Base-by-base conservation (phyloP, 2,113 vertebrate species). In the Daphoenositta chrysoptera region DNA sequence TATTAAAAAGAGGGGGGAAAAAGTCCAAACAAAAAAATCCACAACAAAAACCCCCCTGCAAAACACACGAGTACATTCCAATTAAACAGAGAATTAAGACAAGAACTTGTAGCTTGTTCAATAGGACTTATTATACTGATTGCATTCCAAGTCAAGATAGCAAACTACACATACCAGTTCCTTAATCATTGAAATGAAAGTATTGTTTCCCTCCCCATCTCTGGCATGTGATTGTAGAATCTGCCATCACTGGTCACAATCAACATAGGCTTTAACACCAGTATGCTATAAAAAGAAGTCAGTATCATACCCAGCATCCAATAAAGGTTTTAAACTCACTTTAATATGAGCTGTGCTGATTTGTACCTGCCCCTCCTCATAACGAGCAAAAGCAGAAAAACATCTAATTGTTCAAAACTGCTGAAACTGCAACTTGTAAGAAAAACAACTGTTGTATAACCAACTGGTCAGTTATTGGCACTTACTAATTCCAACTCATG, bases 391-490 rank as follows among this genome's bases (percentile, higher is more conserved):
- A 82, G 65, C 56, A 93, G 84, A 85, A 76, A 91, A 89, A 18
- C 7, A 81, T 20, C 7, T 47, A 71, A 82, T 84, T 79, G 44
- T 87, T 89, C 28, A 64, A 81, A 93, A 87, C 14, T 84, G 91
- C 83, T 90, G 72, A 81, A 87, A 76, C 44, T 4, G 33, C 83
- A 94, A 24, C 35, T 73, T 42, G 16, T 63, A 78, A 58, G 47
- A 73, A 78, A 95, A 96, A 75, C 65, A 95, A 63, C 3, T 48
- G 50, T 83, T 92, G n/a, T 42, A 72, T 89, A 93, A 96, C 83
- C 3, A 7, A 33, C 48, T 53, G 47, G 81, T 48, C 79, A 69
- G 31, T 86, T 90, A 81, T 9, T 33, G 30, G 39, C 54, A 89
- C n/a, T 87, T 89, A 58, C 6, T 91, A 94, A 82, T 48, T 78